These are phyloP conservation scores for Spialia ferax DNA, from an alignment of 2,888 invertebrate genomes.

Conservation along the genomic window DNA sequence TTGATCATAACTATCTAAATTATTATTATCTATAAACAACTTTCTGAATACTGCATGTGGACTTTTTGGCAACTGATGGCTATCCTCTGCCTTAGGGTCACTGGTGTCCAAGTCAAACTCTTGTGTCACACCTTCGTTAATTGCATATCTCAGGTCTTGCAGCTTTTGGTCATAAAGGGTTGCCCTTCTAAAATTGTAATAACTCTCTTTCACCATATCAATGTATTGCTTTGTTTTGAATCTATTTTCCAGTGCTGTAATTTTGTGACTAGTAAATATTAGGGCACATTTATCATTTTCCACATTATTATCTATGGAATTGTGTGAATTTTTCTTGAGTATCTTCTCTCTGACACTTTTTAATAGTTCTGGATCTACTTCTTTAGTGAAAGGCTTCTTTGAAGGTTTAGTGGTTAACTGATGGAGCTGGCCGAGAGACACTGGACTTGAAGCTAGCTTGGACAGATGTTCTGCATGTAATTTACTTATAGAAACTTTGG, in stretches of 20 bases:
- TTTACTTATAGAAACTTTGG: constrained; percentile 89
- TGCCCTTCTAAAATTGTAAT: constrained; percentile 79
- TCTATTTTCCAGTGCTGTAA: constrained; percentile 65
- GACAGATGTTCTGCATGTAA: constrained; percentile 89
- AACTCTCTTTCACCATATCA: constrained; percentile 78
- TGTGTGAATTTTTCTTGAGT: constrained; percentile 59
- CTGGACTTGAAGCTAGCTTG: constrained; percentile 86
- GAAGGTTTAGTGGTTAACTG: constrained; percentile 76
- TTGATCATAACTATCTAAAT: constrained; percentile 75
- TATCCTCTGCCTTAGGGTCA: constrained; percentile 39
- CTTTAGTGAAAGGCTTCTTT: constrained; percentile 58
- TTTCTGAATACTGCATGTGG: constrained; percentile 80
- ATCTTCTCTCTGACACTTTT: constrained; percentile 76
- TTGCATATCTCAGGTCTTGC: constrained; percentile 78
- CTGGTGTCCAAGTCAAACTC: constrained; percentile 64
- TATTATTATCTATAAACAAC: constrained; percentile 74
- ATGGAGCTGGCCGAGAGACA: constrained; percentile 86
- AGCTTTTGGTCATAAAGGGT: constrained; percentile 79
- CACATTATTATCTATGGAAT: constrained; percentile 53
- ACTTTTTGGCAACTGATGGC: constrained; percentile 62
- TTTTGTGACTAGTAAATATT: constrained; percentile 69
- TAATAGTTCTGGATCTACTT: constrained; percentile 76
- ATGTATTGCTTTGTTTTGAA: constrained; percentile 70
- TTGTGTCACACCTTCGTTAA: constrained; percentile 78
- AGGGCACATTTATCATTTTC: constrained; percentile 80